These are phyloP conservation scores for Spinibarbus caldwelli DNA, from an alignment of 2,797 vertebrate genomes.

Conservation along the genomic window DNA sequence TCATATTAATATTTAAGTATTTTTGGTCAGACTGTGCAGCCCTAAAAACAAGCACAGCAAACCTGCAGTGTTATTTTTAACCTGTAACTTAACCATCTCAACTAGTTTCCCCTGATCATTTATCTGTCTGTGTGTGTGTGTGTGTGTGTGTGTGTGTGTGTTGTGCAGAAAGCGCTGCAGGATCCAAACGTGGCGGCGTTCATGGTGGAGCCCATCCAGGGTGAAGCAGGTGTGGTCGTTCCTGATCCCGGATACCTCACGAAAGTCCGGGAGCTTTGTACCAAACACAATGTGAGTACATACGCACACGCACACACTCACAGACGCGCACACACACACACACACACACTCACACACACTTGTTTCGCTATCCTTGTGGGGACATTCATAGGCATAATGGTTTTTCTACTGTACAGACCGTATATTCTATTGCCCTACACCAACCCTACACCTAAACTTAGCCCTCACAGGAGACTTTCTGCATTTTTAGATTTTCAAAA, in stretches of 20 bases:
- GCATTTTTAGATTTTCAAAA: too few species aligned
- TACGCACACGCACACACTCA: too few species aligned
- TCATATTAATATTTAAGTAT: neutral
- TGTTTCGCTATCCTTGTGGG: too few species aligned
- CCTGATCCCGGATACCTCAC: constrained; percentile 92
- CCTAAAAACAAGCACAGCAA: neutral
- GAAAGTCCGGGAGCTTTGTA: constrained; percentile 91
- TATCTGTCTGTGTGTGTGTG: constrained; percentile 14
- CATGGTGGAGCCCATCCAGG: constrained; percentile 98
- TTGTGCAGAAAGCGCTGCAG: constrained; percentile 85
- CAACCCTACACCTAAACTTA: too few species aligned
- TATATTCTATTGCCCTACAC: too few species aligned
- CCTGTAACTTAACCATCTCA: neutral
- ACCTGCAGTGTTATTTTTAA: neutral
- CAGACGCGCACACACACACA: too few species aligned
- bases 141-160: constrained; percentile 25
- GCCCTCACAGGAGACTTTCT: too few species aligned
- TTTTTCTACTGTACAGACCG: too few species aligned
- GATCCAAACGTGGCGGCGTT: constrained; percentile 92
- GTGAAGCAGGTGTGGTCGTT: constrained; percentile 93
- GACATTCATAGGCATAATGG: too few species aligned
- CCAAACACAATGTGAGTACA: constrained; percentile 89
- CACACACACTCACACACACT: too few species aligned
- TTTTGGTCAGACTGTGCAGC: neutral
- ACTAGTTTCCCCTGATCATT: too few species aligned